Base-by-base conservation (phyloP, 2,797 vertebrate genomes). In the Pangasius djambal region DNA sequence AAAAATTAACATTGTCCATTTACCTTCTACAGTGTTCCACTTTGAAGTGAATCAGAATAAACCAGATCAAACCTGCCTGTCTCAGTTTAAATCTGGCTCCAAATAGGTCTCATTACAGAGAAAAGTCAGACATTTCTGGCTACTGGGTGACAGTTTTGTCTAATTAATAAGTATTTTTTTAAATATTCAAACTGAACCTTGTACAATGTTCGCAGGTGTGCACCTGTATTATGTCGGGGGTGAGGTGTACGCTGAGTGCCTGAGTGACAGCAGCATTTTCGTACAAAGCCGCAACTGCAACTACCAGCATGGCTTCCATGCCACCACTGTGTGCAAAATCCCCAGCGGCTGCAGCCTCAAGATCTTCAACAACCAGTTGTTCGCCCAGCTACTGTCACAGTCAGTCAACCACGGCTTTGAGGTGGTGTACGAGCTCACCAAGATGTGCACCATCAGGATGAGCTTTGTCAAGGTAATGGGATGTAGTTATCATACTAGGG, bases 331-430 rank as follows among this genome's bases (percentile, higher is more conserved):
- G 85, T 99, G 98, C 90, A 99, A 99, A 96, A 99, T 99, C 93
- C 98, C 98, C 91, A 99, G 98, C 0, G 98, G 98, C 94, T 99
- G 98, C 96, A 99, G 98, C 96, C 97, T 99, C 82, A 99, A 99
- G 96, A 98, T 99, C 94, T 99, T 99, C 94, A 99, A 99, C 96
- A 99, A 99, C 96, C 98, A 99, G 95, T 97, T 99, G 91, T 99
- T 99, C 0, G 98, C 98, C 6, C 98, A 99, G 95, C 96, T 99
- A 86, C 97, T 99, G 1, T 97, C 98, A 1, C 98, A 99, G 95
- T 99, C 98, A 0, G 98, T 99, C 50, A 99, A 98, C 94, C 98
- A 99, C 0, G 98, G 98, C 85, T 99, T 99, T 2, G 98, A 99
- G 93, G 98, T 98, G 5, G 98, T 99, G 8, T 99, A 99, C 28